Evolutionary conservation across 2,888 invertebrate genomes (phyloP), one percentile per base, ranked within the genome.

Genomic region (Microctonus hyperodae): DNA sequence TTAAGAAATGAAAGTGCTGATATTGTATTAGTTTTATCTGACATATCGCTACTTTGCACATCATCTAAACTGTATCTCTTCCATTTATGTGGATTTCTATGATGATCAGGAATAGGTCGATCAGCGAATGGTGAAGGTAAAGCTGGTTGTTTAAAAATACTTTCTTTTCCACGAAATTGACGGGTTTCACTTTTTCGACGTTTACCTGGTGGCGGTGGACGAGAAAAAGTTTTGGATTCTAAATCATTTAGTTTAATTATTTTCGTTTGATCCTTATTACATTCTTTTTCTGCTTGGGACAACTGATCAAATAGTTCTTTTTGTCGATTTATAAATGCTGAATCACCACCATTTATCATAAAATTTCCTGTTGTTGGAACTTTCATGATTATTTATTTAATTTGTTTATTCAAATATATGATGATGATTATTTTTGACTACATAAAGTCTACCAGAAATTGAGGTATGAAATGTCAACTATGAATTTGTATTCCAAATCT

Each of bases 21-120:
- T 55, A 89, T 88, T 13, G 90, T 89, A 76, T 95, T 95, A 50
- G 91, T 90, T 62, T 87, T 87, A 65, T 95, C 93, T 0, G 94
- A 92, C 85, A 94, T 91, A 77, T 94, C 93, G 16, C 89, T 89
- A 66, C 86, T 87, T 7, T 87, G 87, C 2, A 94, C 93, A 87
- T 95, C 93, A 28, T 89, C 90, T 20, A 96, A 83, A 16, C 90
- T 90, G 77, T 96, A 95, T 78, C 90, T 92, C 11, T 88, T 90
- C 92, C 93, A 95, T 79, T 92, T 93, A 69, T 92, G 88, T 13
- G 95, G 95, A 84, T 94, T 90, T 71, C 88, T 88, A 76, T 90
- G 87, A 77, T 89, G 88, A 71, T 86, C 86, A 22, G 86, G 85
- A 53, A 83, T 72, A 56, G 72, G 83, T 80, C 85, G 65, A 83